A percentile compares a stretch with the other conserved stretches of the same genome.
These are phyloP conservation scores for Zosterops pallidus DNA, from an alignment of 2,113 vertebrate species.

Conservation along the genomic window DNA sequence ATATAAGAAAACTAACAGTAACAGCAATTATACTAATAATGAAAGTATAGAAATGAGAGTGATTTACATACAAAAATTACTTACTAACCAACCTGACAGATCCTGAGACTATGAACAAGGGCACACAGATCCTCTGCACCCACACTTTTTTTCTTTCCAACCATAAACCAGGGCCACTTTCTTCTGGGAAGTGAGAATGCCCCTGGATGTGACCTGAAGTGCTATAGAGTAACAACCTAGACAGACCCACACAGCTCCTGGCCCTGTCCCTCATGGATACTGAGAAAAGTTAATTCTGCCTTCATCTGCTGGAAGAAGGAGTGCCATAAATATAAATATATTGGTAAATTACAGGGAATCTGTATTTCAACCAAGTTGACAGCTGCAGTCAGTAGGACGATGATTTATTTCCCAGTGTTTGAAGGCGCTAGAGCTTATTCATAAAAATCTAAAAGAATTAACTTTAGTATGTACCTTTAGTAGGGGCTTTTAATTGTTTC, in stretches of 20 bases:
- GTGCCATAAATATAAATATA: neutral
- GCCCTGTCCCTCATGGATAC: neutral
- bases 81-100: accelerated
- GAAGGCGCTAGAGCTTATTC: neutral
- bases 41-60: neutral
- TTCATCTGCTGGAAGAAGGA: neutral
- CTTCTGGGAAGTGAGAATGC: neutral
- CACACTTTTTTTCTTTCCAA: neutral
- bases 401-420: neutral
- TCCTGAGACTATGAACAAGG: neutral
- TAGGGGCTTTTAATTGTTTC: neutral
- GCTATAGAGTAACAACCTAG: neutral
- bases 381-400: neutral
- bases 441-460: neutral
- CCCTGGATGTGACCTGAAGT: neutral
- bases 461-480: neutral
- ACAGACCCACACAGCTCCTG: neutral
- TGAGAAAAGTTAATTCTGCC: neutral
- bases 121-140: neutral
- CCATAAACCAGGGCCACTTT: neutral
- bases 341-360: neutral
- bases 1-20: neutral
- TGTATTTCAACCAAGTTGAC: neutral
- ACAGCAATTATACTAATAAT: neutral
- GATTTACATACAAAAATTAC: neutral